A percentile compares a stretch with the other conserved stretches of the same genome.
phyloP scores from a whole-genome alignment of 2,113 vertebrate species.

The Synodontis membranacea region DNA sequence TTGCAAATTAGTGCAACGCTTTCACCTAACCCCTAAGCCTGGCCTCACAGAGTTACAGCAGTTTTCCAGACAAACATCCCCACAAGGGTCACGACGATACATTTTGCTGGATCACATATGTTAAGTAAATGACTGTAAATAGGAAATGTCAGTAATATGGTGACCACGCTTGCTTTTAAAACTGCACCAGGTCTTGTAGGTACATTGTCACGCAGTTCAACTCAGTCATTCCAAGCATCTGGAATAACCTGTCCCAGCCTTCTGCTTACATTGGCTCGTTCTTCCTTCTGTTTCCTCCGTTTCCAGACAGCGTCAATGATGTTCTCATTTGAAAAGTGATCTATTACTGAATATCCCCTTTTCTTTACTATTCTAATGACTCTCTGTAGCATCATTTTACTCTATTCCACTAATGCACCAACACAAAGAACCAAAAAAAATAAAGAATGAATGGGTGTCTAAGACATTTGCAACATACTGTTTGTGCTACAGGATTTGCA shows the following conservation, averaged over 20 bases:
- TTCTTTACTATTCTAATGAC: not conserved
- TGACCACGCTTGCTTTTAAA: not conserved
- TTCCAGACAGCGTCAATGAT: not conserved
- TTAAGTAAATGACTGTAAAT: no score
- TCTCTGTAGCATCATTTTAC: not conserved
- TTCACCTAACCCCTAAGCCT: no score
- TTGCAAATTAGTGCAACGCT: no score
- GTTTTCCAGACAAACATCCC: no score
- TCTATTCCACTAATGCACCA: not conserved
- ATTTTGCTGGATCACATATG: no score
- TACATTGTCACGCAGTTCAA: not conserved
- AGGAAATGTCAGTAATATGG: no score
- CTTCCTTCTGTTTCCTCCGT: not conserved
- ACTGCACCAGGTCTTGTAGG: not conserved
- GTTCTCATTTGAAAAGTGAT: not conserved
- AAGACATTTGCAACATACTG: not conserved
- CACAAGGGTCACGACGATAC: no score
- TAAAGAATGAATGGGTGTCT: not conserved
- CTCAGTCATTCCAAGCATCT: not conserved
- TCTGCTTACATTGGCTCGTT: no score
- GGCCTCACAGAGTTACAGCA: no score
- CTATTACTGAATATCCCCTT: not conserved
- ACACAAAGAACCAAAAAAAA: not conserved
- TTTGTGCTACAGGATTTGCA: no score
- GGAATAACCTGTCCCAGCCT: not conserved